Conservation (phyloP, 2,113 vertebrate genomes). For the Marmota flaviventris region DNA sequence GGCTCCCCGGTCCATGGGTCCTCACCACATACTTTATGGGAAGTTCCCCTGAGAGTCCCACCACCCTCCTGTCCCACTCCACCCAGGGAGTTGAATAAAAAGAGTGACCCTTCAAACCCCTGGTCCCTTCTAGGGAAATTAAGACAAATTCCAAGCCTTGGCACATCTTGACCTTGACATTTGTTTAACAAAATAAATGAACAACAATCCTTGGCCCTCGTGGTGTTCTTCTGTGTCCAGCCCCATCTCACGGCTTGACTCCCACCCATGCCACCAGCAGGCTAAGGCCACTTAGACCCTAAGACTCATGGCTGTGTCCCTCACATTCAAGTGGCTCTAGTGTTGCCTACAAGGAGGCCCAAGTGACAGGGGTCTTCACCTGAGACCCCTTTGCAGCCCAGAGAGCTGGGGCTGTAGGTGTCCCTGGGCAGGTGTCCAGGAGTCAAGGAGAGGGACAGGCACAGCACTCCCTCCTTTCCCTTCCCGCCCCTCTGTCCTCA, state of each 20-base stretch:
- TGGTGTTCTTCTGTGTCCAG: accelerated
- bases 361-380: neutral
- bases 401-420: neutral
- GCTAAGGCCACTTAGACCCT: neutral
- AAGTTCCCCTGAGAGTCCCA: neutral
- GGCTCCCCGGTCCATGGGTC: no score
- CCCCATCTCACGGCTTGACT: accelerated
- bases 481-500: accelerated
- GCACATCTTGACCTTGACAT: neutral
- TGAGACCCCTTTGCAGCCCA: accelerated
- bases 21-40: accelerated
- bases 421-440: accelerated
- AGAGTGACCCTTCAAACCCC: accelerated
- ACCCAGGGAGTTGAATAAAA: no score
- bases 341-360: accelerated
- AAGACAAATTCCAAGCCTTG: neutral
- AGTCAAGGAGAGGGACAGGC: accelerated
- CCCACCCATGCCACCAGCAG: neutral
- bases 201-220: accelerated
- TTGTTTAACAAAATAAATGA: no score
- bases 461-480: no score
- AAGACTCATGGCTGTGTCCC: accelerated
- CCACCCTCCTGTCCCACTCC: accelerated
- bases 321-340: neutral
- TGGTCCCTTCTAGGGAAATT: neutral